Evolutionary conservation across 2,888 invertebrate genomes (phyloP).

Genomic region (Tupiocoris notatus): DNA sequence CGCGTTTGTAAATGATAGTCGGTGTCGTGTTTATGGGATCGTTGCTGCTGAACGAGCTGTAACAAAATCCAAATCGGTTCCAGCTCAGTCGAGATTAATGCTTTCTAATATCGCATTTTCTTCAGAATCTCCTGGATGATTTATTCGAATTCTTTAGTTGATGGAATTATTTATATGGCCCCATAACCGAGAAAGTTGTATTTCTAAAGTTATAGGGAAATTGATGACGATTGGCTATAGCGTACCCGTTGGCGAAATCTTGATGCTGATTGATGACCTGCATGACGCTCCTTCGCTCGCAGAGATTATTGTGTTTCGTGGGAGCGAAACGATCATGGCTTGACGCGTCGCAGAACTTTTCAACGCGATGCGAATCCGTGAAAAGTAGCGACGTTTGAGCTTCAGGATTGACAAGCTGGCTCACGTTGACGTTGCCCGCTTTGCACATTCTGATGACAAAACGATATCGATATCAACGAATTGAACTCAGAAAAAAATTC

Average conservation of each 20-base stretch:
- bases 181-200: too few species aligned
- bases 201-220: too few species aligned
- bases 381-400: slow-evolving; percentile 60
- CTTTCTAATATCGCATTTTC: too few species aligned
- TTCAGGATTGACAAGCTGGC: slow-evolving; percentile 54
- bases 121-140: too few species aligned
- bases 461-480: too few species aligned
- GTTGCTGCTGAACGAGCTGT: slow-evolving; percentile 50
- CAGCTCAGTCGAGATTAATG: too few species aligned
- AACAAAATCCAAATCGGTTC: slow-evolving; percentile 36
- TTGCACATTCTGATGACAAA: slow-evolving; percentile 43
- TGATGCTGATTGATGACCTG: slow-evolving; percentile 60
- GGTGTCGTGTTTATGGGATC: slow-evolving; percentile 55
- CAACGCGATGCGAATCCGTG: slow-evolving; percentile 58
- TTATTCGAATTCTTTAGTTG: too few species aligned
- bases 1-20: slow-evolving; percentile 58
- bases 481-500: too few species aligned
- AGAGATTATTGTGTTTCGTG: slow-evolving; percentile 66
- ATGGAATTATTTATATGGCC: too few species aligned
- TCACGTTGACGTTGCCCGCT: slow-evolving; percentile 44
- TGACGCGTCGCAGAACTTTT: slow-evolving; percentile 63
- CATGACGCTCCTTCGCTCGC: slow-evolving; percentile 61
- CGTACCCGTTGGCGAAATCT: slow-evolving; percentile 57
- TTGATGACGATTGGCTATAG: slow-evolving; percentile 1
- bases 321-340: slow-evolving; percentile 64